phyloP scores from a whole-genome alignment of 2,113 vertebrate genomes.

The Myodes glareolus region DNA sequence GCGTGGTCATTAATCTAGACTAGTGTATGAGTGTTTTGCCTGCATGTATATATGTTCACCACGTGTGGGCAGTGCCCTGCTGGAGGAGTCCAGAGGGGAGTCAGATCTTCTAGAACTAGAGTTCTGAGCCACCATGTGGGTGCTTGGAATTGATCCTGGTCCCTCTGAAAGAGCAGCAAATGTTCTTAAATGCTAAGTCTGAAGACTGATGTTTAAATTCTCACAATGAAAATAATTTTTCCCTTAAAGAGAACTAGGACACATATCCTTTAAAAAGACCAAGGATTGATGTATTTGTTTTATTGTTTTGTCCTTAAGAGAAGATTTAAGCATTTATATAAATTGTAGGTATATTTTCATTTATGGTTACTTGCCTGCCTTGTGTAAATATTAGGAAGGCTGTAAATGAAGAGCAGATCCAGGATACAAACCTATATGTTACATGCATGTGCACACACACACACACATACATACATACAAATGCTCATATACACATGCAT shows the following conservation, averaged over 20 bases:
- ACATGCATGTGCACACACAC: background rate
- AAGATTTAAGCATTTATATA: conserved; percentile 20
- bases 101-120: background rate
- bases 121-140: background rate
- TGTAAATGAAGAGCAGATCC: conserved; percentile 40
- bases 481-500: too few relatives aligned
- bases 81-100: background rate
- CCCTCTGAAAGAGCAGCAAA: background rate
- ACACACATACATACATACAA: background rate
- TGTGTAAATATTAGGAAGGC: background rate
- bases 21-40: background rate
- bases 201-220: conserved; percentile 10
- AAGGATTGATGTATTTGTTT: background rate
- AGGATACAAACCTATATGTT: background rate
- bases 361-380: background rate
- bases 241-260: background rate
- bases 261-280: background rate
- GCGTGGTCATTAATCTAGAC: background rate
- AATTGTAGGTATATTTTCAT: conserved; percentile 25
- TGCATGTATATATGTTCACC: background rate
- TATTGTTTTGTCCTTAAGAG: background rate
- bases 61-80: background rate
- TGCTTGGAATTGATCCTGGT: background rate
- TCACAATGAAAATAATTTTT: background rate
- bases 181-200: background rate